A percentile compares a stretch with the other conserved stretches of the same genome.
Evolutionary conservation across 2,888 invertebrate species (phyloP).

Genomic region (Himalopsyche kuldschensis): DNA sequence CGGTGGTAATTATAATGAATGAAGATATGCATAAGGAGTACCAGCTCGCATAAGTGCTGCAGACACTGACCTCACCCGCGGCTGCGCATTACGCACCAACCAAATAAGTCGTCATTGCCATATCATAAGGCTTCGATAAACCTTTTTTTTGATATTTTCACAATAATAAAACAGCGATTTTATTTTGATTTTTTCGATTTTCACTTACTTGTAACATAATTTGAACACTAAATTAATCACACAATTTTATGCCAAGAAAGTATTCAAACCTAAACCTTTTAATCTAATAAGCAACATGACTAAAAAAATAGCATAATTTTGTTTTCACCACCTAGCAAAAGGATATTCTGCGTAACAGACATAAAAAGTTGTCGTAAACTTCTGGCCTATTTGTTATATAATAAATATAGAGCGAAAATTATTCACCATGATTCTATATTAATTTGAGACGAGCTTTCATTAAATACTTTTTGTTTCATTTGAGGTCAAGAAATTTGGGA

Average conservation of each 20-base stretch:
- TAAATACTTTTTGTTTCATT: too few relatives aligned
- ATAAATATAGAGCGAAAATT: too few relatives aligned
- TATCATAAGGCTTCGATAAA: neutral
- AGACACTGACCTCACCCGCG: neutral
- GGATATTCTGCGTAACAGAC: neutral
- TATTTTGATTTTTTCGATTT: too few relatives aligned
- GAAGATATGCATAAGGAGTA: neutral
- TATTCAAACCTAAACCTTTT: neutral
- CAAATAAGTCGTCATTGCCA: neutral
- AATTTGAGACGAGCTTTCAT: too few relatives aligned
- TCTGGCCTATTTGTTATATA: too few relatives aligned
- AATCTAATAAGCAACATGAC: neutral
- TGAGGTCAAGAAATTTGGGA: too few relatives aligned
- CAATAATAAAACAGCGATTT: neutral
- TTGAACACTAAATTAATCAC: too few relatives aligned
- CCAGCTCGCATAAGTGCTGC: neutral
- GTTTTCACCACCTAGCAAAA: neutral
- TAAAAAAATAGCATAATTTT: neutral
- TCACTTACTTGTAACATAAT: too few relatives aligned
- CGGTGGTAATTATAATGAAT: neutral
- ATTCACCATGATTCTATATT: too few relatives aligned
- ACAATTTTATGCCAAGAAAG: too few relatives aligned
- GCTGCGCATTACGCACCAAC: neutral
- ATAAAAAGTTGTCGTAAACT: neutral
- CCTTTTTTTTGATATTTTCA: neutral